Evolutionary conservation across 2,888 invertebrate species (phyloP).

Genomic region (Thysanoteuthis rhombus): DNA sequence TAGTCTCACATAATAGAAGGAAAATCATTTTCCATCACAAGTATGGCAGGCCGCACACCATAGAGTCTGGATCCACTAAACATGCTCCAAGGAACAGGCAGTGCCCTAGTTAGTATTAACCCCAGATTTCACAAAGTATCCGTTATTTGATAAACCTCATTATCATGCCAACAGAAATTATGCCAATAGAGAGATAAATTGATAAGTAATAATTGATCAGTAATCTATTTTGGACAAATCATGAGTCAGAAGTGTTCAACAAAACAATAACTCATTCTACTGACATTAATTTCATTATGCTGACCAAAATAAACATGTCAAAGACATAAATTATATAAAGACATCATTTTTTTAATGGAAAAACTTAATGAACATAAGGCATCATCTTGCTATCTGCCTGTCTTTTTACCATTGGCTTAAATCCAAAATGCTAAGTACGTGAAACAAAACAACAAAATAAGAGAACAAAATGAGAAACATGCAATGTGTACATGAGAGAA

Average conservation of each 20-base stretch:
- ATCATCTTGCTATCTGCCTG: too few species aligned
- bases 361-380: neutral
- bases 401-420: too few species aligned
- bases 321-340: neutral
- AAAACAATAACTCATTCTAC: neutral
- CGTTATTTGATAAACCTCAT: neutral
- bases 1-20: too few species aligned
- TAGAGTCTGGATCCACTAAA: too few species aligned
- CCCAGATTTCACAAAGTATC: neutral
- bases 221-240: neutral
- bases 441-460: too few species aligned
- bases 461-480: too few species aligned
- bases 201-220: too few species aligned
- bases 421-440: too few species aligned
- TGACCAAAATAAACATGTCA: neutral
- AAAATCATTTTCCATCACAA: too few species aligned
- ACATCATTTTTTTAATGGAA: neutral
- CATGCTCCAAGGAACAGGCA: too few species aligned
- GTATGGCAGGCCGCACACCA: too few species aligned
- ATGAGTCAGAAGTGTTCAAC: neutral
- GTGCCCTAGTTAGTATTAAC: neutral
- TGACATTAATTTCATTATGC: neutral
- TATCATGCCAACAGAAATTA: neutral
- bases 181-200: neutral
- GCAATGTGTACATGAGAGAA: too few species aligned